Percentiles rank a stretch among this genome's conserved stretches.
phyloP scores from a whole-genome alignment of 1,140 invertebrate genomes.

The Batillaria attramentaria region DNA sequence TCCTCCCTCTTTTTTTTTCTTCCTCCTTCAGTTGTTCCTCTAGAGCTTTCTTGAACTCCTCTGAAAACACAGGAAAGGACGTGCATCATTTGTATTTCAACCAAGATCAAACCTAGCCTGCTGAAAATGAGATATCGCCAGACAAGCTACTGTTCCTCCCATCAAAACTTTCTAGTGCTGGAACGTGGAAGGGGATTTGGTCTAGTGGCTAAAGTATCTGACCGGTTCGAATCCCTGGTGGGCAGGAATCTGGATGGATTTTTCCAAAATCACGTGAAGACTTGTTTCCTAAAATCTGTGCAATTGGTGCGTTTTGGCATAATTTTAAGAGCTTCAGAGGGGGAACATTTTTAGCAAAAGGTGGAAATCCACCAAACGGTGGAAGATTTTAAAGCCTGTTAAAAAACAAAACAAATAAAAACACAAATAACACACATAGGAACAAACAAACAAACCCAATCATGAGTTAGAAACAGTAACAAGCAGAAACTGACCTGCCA shows the following conservation, averaged over 20 bases:
- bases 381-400: too few relatives aligned
- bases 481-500: conserved; percentile 55
- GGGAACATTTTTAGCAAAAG: not conserved
- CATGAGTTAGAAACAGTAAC: too few relatives aligned
- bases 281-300: not conserved
- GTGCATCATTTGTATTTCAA: not conserved
- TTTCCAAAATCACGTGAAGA: not conserved
- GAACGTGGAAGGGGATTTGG: not conserved
- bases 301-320: not conserved
- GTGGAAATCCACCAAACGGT: not conserved
- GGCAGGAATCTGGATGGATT: too few relatives aligned
- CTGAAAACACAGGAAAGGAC: too few relatives aligned
- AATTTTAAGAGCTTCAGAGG: not conserved
- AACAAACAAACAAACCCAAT: not conserved
- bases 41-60: not conserved
- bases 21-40: not conserved
- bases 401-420: not conserved
- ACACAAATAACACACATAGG: not conserved
- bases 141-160: not conserved
- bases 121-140: not conserved
- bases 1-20: not conserved
- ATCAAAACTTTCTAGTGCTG: not conserved
- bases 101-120: not conserved
- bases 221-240: too few relatives aligned
- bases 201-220: not conserved